Evolutionary conservation across 2,888 invertebrate species (phyloP).

Genomic region (Drosophila emarginata): DNA sequence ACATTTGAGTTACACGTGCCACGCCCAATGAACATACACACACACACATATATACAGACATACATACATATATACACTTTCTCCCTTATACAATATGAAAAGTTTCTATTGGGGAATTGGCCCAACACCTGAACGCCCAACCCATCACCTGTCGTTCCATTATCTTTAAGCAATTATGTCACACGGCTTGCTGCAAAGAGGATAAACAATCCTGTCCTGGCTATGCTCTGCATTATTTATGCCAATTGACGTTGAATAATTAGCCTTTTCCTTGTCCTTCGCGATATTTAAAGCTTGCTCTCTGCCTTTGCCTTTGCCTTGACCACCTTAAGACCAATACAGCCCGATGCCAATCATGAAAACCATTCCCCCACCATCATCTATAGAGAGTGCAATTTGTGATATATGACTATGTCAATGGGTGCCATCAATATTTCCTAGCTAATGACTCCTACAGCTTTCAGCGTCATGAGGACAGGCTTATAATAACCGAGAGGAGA

Average conservation of each 20-base stretch:
- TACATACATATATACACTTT: conserved; percentile 6
- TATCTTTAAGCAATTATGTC: conserved; percentile 45
- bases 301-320: conserved; percentile 2
- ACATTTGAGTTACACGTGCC: conserved; percentile 39
- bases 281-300: conserved; percentile 38
- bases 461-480: conserved; percentile 28
- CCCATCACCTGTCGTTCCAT: conserved; percentile 26
- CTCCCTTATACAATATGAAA: conserved; percentile 36
- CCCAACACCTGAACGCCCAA: not conserved
- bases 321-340: not conserved
- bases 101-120: conserved; percentile 26
- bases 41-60: not conserved
- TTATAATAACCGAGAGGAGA: not conserved
- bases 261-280: conserved; percentile 46
- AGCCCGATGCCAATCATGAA: not conserved
- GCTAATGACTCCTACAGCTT: conserved; percentile 44
- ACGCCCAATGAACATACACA: conserved; percentile 21
- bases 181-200: conserved; percentile 16
- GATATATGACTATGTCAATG: conserved; percentile 46
- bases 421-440: conserved; percentile 63
- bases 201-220: conserved; percentile 33
- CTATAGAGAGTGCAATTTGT: conserved; percentile 40
- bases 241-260: conserved; percentile 75
- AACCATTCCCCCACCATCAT: not conserved
- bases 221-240: conserved; percentile 63